Evolutionary conservation across 2,797 vertebrate species (phyloP), one percentile per base, ranked within the genome.

Genomic region (Manis crassicaudata): DNA sequence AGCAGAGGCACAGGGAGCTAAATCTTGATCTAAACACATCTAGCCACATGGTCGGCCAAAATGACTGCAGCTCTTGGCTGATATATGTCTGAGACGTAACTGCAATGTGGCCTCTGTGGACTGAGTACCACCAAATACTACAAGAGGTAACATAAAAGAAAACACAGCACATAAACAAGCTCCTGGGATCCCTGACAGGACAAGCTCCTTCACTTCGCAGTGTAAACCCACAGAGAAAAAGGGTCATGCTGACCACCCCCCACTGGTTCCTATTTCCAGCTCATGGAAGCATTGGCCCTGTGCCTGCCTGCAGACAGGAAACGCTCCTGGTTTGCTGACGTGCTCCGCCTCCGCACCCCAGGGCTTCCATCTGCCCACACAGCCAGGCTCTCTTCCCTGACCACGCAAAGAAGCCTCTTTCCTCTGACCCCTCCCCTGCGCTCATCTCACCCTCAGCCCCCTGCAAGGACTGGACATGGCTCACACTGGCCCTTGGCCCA

Each of bases 281-380:
- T 96, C 94, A 92, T 97, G 6, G 70, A 96, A 90, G 93, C 96
- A 56, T n/a, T 97, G 97, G 96, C 94, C 43, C 52, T 56, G 3
- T 40, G 97, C 97, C 96, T 81, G 54, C 56, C 75, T 92, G 79
- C 50, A 56, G 67, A 85, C 92, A 97, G 96, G 92, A 98, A 97
- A 88, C 43, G 83, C 70, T 94, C 79, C 80, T 56, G 76, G 79
- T 95, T 88, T 80, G 96, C 92, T 70, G 91, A 97, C 95, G 85
- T 7, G 83, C 94, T 94, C 82, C 0, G 11, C 70, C 91, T 90
- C 93, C 20, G 37, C 94, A 73, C 96, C 91, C 87, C 76, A 68
- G 91, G 95, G 91, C 93, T 90, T 91, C 97, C 96, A 92, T 96
- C 94, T 97, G 96, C 95, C 92, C 88, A 25, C 81, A 83, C 17